Evolutionary conservation across 2,797 vertebrate genomes (phyloP), one percentile per base, ranked within the genome.

Genomic region (Salmo trutta): DNA sequence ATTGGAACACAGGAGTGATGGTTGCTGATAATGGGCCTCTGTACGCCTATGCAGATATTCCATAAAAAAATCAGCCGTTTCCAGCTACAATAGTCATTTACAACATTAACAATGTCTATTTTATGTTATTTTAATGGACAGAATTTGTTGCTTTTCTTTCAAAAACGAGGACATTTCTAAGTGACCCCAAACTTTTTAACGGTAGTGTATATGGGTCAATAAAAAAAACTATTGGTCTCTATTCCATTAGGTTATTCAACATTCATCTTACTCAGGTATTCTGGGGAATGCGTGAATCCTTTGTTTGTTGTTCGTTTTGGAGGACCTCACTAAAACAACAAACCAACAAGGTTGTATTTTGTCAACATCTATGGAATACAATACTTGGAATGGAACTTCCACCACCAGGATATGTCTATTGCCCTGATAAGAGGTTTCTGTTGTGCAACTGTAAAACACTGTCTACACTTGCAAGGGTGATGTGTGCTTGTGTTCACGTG

Each of bases 401-500:
- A 64, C 15, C 73, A 36, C 29, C 36, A 64, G 59, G 54, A n/a
- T 36, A 47, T 74, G 64, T 21, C 14, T 24, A 73, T 24, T 74
- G 14, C 19, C 56, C 7, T 59, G 73, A 64, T 74, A 74, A 74
- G 31, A 41, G 73, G 73, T 74, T 74, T 62, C 56, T 64, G n/a
- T 64, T 62, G 14, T 59, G 59, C 3, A 12, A 62, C 59, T 62
- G 31, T 64, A 33, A 24, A 47, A 74, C 73, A 27, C 41, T 0
- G 8, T 62, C 8, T 62, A 62, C n/a, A 12, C 59, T 62, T 62
- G 59, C n/a, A 12, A 24, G 59, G 7, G 7, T 62, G 59, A 62
- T 24, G 29, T 41, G 27, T 54, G 47, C 24, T 24, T 56, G 71
- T 54, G 27, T 27, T 10, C 1, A 27, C 5, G 27, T 56, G 52